Evolutionary conservation across 35 echinoderm and acorn worm species (phyloP), one percentile per base, ranked within the genome.

Genomic region (Heliocidaris tuberculata): DNA sequence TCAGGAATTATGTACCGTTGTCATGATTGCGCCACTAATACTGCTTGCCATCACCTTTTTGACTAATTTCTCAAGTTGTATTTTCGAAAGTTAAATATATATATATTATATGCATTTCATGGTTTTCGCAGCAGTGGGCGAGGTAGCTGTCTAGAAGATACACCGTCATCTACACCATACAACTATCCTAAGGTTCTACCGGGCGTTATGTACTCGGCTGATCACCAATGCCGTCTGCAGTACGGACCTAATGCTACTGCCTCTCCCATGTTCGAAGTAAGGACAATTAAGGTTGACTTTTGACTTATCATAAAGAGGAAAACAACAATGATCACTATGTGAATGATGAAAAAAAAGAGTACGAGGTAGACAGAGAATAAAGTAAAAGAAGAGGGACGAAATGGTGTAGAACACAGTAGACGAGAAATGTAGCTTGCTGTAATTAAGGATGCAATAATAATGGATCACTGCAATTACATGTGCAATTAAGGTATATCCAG

Each of bases 141-240:
- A 90, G 98, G 98, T 59, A 92, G 95, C 21, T 99, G 98, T 21
- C 65, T 99, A 8, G 47, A 97, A 5, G 97, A 97, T 31, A 93
- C 94, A 50, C 98, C 98, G 2, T 91, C 56, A 24, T 59, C 91
- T n/a, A 96, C 96, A 47, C 31, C 94, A 5, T 99, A 96, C 85
- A 50, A 94, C 13, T 97, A 95, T 85, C 98, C 98, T 6, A 50
- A 87, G 30, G 87, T 97, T 17, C 96, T 97, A 85, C 94, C 97
- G 9, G 97, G 98, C 30, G 96, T 99, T 8, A 99, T 99, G 98
- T 99, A 99, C 94, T 92, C 95, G 85, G 98, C 97, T 21, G 87
- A 97, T 35, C 97, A 97, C 85, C 98, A 99, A 85, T 99, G 98
- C 85, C 71, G 95, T 60, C 93, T 99, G 15, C 95, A 96, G 90